These are phyloP conservation scores for Tetrapedia diversipes DNA, from an alignment of 2,888 invertebrate genomes.

Conservation along the genomic window DNA sequence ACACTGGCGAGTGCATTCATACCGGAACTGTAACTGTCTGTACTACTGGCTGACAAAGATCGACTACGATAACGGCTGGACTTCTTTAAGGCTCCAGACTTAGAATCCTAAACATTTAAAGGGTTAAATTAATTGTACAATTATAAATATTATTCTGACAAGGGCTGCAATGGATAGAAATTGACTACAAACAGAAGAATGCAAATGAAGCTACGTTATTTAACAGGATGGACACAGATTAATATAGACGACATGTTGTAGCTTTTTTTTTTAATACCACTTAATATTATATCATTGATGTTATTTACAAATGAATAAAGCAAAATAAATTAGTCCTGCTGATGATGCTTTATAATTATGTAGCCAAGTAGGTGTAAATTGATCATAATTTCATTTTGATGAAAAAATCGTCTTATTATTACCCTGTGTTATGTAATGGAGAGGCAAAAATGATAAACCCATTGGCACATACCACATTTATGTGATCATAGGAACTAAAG, in stretches of 20 bases:
- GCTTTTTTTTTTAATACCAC: background rate
- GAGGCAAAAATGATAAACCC: slow-evolving; percentile 61
- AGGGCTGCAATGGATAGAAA: slow-evolving; percentile 75
- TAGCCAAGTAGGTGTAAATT: background rate
- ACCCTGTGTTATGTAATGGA: slow-evolving; percentile 62
- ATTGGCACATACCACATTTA: slow-evolving; percentile 65
- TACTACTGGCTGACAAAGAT: slow-evolving; percentile 96
- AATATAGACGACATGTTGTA: slow-evolving; percentile 65
- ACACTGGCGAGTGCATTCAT: slow-evolving; percentile 72
- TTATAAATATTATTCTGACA: slow-evolving; percentile 40
- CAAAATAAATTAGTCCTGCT: slow-evolving; percentile 4
- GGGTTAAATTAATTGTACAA: slow-evolving; percentile 27
- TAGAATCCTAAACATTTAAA: slow-evolving; percentile 84
- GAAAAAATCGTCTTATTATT: slow-evolving; percentile 62
- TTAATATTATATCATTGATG: slow-evolving; percentile 5
- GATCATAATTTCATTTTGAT: slow-evolving; percentile 14
- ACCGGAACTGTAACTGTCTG: slow-evolving; percentile 97
- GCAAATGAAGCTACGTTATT: slow-evolving; percentile 77
- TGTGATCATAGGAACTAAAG: slow-evolving; percentile 60
- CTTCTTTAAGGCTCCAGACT: slow-evolving; percentile 92
- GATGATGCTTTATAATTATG: slow-evolving; percentile 1
- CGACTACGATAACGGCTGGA: slow-evolving; percentile 94
- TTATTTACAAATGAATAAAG: slow-evolving; percentile 14
- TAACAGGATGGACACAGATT: slow-evolving; percentile 68
- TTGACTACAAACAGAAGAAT: slow-evolving; percentile 77